phyloP scores from a whole-genome alignment of 2,888 invertebrate species.

The Trachelus troglodyta region DNA sequence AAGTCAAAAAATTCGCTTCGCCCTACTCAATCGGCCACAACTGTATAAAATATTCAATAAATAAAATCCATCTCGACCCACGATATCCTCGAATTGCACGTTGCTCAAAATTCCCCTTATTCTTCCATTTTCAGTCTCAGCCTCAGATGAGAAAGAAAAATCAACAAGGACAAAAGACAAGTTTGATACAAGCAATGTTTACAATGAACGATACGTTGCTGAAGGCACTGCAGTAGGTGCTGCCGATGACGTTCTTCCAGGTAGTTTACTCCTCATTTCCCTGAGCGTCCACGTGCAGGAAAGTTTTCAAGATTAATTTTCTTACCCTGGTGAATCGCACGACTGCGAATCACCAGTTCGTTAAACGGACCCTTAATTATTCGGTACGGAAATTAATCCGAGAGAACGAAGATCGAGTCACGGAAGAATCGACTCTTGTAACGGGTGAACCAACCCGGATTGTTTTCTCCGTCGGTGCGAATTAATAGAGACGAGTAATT shows the following conservation, averaged over 20 bases:
- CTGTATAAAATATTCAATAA: not conserved
- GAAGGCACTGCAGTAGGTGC: not conserved
- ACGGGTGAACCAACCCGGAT: not conserved
- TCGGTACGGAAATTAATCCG: not conserved
- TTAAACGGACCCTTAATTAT: not conserved
- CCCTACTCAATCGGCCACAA: not conserved
- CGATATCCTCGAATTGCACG: not conserved
- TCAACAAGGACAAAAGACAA: not conserved
- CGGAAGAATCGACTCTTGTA: not conserved
- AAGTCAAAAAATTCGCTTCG: not conserved
- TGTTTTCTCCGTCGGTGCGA: not conserved
- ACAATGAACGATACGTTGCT: not conserved
- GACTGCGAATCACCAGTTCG: not conserved
- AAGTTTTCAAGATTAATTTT: constrained; percentile 1
- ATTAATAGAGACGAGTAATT: not conserved
- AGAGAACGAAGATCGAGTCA: not conserved
- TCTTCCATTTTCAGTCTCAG: not conserved
- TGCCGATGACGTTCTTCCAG: not conserved
- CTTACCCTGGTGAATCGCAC: not conserved
- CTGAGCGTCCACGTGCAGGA: not conserved
- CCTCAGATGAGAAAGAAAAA: not conserved
- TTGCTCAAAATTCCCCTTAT: not conserved
- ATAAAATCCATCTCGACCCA: not conserved
- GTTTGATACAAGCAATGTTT: not conserved
- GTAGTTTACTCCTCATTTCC: not conserved